Percentiles rank a stretch among this genome's conserved stretches.
These are phyloP conservation scores for Onychomys arenicola DNA, from an alignment of 2,797 vertebrate genomes.

Conservation along the genomic window DNA sequence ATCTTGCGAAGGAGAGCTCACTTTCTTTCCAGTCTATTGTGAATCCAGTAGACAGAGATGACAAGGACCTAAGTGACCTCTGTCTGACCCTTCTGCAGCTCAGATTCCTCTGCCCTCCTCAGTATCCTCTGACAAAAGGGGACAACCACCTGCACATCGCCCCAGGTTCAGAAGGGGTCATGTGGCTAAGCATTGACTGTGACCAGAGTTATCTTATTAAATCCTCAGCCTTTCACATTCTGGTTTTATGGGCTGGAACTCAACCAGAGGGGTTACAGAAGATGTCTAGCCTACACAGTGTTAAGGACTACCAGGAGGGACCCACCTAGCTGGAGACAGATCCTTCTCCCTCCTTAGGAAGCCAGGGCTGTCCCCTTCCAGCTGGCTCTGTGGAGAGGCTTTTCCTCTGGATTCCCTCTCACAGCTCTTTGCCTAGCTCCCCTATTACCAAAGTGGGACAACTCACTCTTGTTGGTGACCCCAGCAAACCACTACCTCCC, in stretches of 20 bases:
- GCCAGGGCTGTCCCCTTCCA: neutral
- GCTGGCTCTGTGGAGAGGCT: neutral
- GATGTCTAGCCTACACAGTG: fast-evolving
- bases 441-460: neutral
- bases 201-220: neutral
- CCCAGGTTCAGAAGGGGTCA: neutral
- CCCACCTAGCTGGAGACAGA: neutral
- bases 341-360: neutral
- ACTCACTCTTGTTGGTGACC: slow-evolving; percentile 21
- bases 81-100: neutral
- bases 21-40: neutral
- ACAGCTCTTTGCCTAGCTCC: neutral
- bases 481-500: neutral
- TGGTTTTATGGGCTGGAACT: neutral
- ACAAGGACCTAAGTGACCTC: neutral
- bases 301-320: neutral
- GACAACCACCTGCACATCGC: neutral
- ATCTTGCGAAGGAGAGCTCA: neutral
- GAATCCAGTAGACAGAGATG: neutral
- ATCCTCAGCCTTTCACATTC: neutral
- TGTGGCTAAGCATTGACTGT: neutral
- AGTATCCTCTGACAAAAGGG: neutral
- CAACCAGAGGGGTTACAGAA: neutral
- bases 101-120: neutral
- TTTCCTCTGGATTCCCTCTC: neutral